A percentile compares a stretch with the other conserved stretches of the same genome.
Evolutionary conservation across 2,888 invertebrate genomes (phyloP).

Genomic region (Allolobophora icterica): DNA sequence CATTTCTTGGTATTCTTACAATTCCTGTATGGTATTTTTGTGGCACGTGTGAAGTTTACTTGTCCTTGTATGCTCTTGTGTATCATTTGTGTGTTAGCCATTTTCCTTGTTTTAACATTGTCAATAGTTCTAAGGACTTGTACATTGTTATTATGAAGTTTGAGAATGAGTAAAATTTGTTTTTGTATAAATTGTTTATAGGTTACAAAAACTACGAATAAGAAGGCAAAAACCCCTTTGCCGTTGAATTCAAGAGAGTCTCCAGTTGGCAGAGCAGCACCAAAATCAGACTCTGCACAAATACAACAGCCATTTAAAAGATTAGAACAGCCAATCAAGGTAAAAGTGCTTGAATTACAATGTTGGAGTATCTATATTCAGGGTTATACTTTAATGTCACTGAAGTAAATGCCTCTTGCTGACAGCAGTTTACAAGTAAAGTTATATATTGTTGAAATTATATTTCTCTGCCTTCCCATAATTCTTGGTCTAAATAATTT

Average conservation of each 20-base stretch:
- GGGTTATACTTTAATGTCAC: background rate
- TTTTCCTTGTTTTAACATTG: background rate
- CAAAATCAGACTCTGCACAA: constrained; percentile 14
- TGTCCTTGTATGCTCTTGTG: background rate
- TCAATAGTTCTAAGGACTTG: background rate
- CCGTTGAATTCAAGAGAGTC: constrained; percentile 14
- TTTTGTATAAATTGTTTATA: background rate
- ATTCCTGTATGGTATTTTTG: too few relatives aligned
- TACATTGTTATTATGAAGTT: background rate
- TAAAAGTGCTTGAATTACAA: background rate
- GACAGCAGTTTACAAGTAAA: background rate
- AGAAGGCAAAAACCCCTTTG: constrained; percentile 30
- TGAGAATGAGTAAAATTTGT: background rate
- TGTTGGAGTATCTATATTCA: background rate
- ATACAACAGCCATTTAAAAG: constrained; percentile 38
- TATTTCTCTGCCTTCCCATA: too few relatives aligned
- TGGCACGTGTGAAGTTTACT: background rate
- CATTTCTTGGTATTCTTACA: too few relatives aligned
- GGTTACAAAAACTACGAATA: constrained; percentile 30
- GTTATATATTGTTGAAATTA: background rate
- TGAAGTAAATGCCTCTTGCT: background rate
- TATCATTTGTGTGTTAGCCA: background rate
- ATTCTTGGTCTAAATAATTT: too few relatives aligned
- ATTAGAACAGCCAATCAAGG: constrained; percentile 31
- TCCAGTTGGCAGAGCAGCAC: constrained; percentile 29